phyloP scores from a whole-genome alignment of 2,797 vertebrate species.

The Menidia menidia region DNA sequence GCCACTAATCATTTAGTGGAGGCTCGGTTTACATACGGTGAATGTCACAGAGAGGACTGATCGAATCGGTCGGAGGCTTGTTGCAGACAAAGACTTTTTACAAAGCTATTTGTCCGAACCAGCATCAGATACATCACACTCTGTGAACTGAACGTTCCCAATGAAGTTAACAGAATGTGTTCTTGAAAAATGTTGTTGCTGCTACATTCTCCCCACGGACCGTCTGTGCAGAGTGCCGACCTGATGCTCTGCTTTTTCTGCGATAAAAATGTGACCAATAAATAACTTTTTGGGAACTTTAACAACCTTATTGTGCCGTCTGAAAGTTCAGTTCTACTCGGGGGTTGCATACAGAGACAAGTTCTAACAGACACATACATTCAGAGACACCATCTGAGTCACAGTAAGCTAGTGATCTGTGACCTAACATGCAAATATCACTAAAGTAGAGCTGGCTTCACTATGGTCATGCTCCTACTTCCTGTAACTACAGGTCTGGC shows the following conservation, averaged over 20 bases:
- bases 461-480: conserved; percentile 28
- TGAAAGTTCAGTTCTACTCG: background rate
- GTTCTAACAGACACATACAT: conserved; percentile 11
- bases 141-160: background rate
- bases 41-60: background rate
- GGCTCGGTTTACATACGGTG: background rate
- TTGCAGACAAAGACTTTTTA: too few relatives aligned
- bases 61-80: too few relatives aligned
- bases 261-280: background rate
- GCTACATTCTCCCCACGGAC: background rate
- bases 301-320: background rate
- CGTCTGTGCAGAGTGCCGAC: background rate
- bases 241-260: background rate
- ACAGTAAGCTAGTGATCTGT: conserved; percentile 1
- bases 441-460: conserved; percentile 12
- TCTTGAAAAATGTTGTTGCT: conserved; percentile 7
- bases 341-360: background rate
- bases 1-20: conserved; percentile 9
- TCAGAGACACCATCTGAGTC: conserved; percentile 13
- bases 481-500: conserved; percentile 18
- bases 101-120: too few relatives aligned
- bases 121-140: too few relatives aligned
- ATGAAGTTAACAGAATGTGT: background rate
- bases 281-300: background rate
- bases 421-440: conserved; percentile 45